A percentile compares a stretch with the other conserved stretches of the same genome.
Evolutionary conservation across 2,888 invertebrate genomes (phyloP).

Genomic region (Cartodere bifasciata): DNA sequence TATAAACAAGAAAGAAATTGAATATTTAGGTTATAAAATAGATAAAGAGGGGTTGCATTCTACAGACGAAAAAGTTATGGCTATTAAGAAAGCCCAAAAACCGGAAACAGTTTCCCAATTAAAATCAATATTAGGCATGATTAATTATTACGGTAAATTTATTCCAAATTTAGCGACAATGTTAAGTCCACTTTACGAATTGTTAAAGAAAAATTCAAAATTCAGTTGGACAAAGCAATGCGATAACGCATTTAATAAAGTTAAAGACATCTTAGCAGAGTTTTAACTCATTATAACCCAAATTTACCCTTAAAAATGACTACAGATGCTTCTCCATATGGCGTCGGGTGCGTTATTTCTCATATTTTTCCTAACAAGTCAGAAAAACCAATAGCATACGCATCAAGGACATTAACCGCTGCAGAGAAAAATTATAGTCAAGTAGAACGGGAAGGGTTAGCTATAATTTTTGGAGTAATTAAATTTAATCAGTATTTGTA

Average conservation of each 20-base stretch:
- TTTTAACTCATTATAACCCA: conserved; percentile 6
- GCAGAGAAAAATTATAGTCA: conserved; percentile 9
- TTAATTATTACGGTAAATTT: conserved; percentile 16
- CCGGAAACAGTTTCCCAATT: conserved; percentile 13
- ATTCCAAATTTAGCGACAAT: conserved; percentile 12
- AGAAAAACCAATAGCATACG: conserved; percentile 19
- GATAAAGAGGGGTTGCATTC: conserved; percentile 12
- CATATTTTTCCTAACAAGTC: conserved; percentile 19
- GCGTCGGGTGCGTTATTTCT: conserved; percentile 19
- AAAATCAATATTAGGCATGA: conserved; percentile 14
- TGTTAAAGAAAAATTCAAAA: conserved; percentile 11
- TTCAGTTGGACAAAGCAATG: conserved; percentile 11
- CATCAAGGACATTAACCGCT: conserved; percentile 7
- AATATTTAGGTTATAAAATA: conserved; percentile 12
- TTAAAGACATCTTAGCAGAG: conserved; percentile 4
- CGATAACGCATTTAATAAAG: conserved; percentile 9
- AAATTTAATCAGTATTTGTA: conserved; percentile 12
- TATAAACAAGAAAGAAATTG: conserved; percentile 10
- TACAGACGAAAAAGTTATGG: conserved; percentile 10
- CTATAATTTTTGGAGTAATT: conserved; percentile 10
- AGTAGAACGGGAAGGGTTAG: conserved; percentile 10
- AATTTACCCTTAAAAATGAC: conserved; percentile 1
- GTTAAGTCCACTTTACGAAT: conserved; percentile 14
- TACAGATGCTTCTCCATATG: conserved; percentile 8
- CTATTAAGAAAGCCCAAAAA: conserved; percentile 11